Evolutionary conservation across 2,797 vertebrate species (phyloP), one percentile per base, ranked within the genome.

Genomic region (Gallinago solitaria): DNA sequence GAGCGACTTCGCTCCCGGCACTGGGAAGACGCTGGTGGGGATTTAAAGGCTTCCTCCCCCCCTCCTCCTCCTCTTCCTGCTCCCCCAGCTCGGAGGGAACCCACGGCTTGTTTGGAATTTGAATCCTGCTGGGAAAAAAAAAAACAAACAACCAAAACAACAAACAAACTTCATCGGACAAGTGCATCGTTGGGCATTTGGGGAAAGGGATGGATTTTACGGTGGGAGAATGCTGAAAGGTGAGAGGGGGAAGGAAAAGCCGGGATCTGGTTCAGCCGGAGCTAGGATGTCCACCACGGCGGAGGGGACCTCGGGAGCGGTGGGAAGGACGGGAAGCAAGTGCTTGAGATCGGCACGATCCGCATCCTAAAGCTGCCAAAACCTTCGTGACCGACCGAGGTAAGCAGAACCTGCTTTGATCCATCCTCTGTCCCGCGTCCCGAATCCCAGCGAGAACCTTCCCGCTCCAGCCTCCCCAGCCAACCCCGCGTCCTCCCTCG

Each of bases 41-140:
- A 74, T 96, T 94, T 95, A 90, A 81, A 70, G 93, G 91, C 82
- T 63, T 35, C 35, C 67, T 87, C 51, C 51, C 51, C 50, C 13
- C 48, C 50, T 16, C 25, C 73, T 92, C 90, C 45, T 45, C 75
- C 89, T 90, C 39, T 48, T 21, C 1, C 5, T 77, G 71, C 51
- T 83, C 20, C 39, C 60, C 23, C 75, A 0, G 56, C 9, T 1
- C 11, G 43, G 43, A 61, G 64, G 75, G 89, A 95, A 94, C 68
- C 74, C 90, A 88, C 92, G 57, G 69, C 90, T 98, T 96, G 43
- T 21, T 94, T 86, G 96, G 95, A 96, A 96, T 97, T 91, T 97
- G 95, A 94, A 71, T 83, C 95, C 94, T 11, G 74, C 75, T 79
- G 85, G 93, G 94, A 93, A 94, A 97, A 91, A 90, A 51, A 50